These are phyloP conservation scores for Congeria kusceri DNA, from an alignment of 2,888 invertebrate genomes.

Conservation along the genomic window DNA sequence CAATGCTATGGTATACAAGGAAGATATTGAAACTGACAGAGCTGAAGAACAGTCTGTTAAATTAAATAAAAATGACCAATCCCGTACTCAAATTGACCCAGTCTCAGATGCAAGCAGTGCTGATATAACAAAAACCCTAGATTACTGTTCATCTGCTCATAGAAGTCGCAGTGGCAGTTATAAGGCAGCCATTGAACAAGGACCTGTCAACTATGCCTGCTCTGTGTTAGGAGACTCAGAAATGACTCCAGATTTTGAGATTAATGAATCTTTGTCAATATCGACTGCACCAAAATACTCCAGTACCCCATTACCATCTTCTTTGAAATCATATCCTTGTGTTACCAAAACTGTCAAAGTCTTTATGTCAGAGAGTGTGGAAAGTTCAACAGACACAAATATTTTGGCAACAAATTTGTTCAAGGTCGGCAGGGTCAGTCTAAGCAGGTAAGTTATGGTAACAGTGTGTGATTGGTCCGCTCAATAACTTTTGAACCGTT, in stretches of 20 bases:
- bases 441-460: conserved; percentile 19
- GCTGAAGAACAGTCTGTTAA: not conserved
- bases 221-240: conserved; percentile 18
- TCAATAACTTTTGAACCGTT: no score
- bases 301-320: conserved; percentile 48
- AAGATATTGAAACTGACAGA: not conserved
- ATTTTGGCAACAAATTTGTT: conserved; percentile 7
- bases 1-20: conserved; percentile 16
- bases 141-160: no score
- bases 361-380: no score
- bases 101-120: no score
- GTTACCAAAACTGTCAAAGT: not conserved
- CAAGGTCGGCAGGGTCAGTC: conserved; percentile 8
- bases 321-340: conserved; percentile 2
- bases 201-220: conserved; percentile 40
- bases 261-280: conserved; percentile 20
- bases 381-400: no score
- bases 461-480: conserved; percentile 3
- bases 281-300: conserved; percentile 46
- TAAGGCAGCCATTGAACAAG: conserved; percentile 73
- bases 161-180: conserved; percentile 65
- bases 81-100: no score
- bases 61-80: no score
- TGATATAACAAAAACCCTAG: no score
- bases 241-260: conserved; percentile 49